These are phyloP conservation scores for Chloromyia formosa DNA, from an alignment of 2,888 invertebrate species.

Conservation along the genomic window DNA sequence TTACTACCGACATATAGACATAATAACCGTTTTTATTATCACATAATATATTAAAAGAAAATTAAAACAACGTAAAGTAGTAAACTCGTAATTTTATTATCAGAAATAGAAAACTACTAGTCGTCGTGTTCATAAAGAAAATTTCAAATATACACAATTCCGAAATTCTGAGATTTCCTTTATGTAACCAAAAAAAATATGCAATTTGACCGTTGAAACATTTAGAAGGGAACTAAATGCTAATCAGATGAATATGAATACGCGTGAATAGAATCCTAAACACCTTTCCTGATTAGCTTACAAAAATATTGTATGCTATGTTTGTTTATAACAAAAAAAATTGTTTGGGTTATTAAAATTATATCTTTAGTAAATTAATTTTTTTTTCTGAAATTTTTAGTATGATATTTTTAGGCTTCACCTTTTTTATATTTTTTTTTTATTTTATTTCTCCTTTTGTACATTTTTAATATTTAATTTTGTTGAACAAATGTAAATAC, in stretches of 20 bases:
- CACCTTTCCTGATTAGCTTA: conserved; percentile 3
- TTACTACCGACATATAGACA: neutral
- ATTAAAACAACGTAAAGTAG: neutral
- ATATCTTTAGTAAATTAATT: conserved; percentile 1
- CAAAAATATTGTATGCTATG: conserved; percentile 19
- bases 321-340: conserved; percentile 10
- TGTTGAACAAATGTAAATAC: conserved; percentile 26
- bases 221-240: conserved; percentile 10
- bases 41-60: neutral
- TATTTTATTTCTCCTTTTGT: neutral
- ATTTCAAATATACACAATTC: neutral
- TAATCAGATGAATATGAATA: conserved; percentile 19
- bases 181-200: neutral
- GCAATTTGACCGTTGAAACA: neutral
- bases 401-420: conserved; percentile 10
- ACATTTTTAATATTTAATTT: conserved; percentile 19
- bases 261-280: neutral
- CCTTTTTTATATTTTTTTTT: conserved; percentile 22
- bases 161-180: neutral
- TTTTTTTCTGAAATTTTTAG: conserved; percentile 1
- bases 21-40: neutral
- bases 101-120: neutral
- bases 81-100: neutral
- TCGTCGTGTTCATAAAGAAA: neutral
- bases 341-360: conserved; percentile 17